phyloP scores from a whole-genome alignment of 2,113 vertebrate genomes.

The Pollimyrus isidori region DNA sequence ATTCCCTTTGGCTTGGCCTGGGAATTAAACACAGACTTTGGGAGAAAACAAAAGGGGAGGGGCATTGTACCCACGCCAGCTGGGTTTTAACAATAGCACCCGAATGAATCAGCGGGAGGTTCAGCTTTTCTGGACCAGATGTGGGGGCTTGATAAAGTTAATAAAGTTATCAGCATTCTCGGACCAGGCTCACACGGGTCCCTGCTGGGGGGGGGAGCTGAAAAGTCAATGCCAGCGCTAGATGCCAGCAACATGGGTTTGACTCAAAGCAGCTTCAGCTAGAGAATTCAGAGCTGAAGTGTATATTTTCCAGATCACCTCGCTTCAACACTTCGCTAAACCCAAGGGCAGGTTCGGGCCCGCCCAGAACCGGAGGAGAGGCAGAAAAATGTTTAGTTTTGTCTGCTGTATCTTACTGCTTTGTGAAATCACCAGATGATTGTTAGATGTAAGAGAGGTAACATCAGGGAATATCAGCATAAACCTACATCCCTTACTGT shows the following conservation, averaged over 20 bases:
- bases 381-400: not conserved
- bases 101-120: not conserved
- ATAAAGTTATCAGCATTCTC: not conserved
- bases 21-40: not conserved
- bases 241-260: not conserved
- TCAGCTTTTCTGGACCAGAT: not conserved
- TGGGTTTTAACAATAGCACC: constrained; percentile 9
- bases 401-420: not conserved
- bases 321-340: not conserved
- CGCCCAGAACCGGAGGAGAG: not conserved
- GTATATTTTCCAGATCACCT: not conserved
- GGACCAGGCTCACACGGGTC: not conserved
- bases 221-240: not conserved
- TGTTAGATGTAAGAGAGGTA: not conserved
- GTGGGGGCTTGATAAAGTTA: constrained; percentile 5
- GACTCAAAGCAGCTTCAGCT: not conserved
- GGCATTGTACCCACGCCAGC: not conserved
- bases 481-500: not conserved
- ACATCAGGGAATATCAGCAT: not conserved
- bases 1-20: not conserved
- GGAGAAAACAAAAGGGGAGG: not conserved
- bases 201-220: not conserved
- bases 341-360: not conserved
- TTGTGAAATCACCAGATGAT: not conserved
- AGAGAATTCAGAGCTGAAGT: not conserved